These are phyloP conservation scores for Trididemnum miniatum DNA, from an alignment of 23 tunicate species.

Conservation along the genomic window DNA sequence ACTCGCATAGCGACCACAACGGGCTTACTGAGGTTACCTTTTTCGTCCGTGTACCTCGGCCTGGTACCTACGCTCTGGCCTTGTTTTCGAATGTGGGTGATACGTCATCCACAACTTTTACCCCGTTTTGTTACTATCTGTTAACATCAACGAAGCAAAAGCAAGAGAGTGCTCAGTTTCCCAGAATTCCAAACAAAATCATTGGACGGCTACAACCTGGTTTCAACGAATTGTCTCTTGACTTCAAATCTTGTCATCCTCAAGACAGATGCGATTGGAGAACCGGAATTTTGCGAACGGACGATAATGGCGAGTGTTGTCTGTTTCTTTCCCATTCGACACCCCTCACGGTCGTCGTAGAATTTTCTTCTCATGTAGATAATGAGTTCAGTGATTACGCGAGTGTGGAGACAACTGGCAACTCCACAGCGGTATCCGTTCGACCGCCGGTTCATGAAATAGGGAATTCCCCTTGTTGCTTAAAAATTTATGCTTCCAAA, in stretches of 20 bases:
- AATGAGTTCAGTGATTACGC: not conserved
- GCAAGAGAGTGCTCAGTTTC: constrained; percentile 19
- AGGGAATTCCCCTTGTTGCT: not conserved
- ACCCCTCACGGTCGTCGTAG: constrained; percentile 34
- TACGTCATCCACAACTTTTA: not conserved
- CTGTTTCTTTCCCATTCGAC: constrained; percentile 27
- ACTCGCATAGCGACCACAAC: not conserved
- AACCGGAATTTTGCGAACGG: constrained; percentile 15
- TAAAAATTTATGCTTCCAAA: constrained; percentile 52
- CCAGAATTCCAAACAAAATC: constrained; percentile 40
- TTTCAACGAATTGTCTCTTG: constrained; percentile 2
- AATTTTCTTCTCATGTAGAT: not conserved
- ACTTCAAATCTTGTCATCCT: not conserved
- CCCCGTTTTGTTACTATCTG: constrained; percentile 61
- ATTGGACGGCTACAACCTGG: constrained; percentile 36
- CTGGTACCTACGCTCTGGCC: constrained; percentile 55
- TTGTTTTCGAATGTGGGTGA: constrained; percentile 36
- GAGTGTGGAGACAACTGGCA: constrained; percentile 37
- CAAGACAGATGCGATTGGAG: constrained; percentile 2
- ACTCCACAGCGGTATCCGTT: not conserved
- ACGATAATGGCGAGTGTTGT: constrained; percentile 23
- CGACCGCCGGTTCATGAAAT: constrained; percentile 27
- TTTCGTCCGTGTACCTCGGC: constrained; percentile 31
- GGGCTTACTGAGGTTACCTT: constrained; percentile 35
- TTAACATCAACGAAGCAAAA: constrained; percentile 33